A percentile compares a stretch with the other conserved stretches of the same genome.
Evolutionary conservation across 2,113 vertebrate species (phyloP).

Genomic region (Tympanuchus pallidicinctus): DNA sequence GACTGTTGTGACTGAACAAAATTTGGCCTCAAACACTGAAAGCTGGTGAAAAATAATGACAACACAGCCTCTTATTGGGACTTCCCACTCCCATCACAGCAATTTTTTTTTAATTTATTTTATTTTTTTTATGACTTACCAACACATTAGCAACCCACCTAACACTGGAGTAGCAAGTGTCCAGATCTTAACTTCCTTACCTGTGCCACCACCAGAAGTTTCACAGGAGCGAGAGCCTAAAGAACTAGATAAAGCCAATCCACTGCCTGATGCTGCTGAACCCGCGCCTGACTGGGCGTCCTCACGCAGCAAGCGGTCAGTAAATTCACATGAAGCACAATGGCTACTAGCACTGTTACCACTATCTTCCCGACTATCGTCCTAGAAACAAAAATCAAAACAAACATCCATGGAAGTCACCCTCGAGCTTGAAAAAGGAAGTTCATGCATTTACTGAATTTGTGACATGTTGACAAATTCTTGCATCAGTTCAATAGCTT

Average conservation of each 20-base stretch:
- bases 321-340: constrained; percentile 75
- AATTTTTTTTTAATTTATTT: neutral
- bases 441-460: neutral
- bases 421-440: neutral
- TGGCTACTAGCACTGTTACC: constrained; percentile 68
- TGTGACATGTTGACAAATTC: neutral
- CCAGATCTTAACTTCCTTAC: constrained; percentile 37
- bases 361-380: constrained; percentile 52
- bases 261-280: constrained; percentile 82
- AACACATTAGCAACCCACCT: neutral
- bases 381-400: constrained; percentile 67
- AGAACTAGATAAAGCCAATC: constrained; percentile 76
- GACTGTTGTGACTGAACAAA: neutral
- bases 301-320: constrained; percentile 67
- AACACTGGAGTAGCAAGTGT: neutral
- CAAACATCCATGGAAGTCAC: constrained; percentile 37
- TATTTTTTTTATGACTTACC: neutral
- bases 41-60: neutral
- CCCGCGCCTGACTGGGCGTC: constrained; percentile 76
- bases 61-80: neutral
- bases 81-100: neutral
- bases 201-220: constrained; percentile 79
- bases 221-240: constrained; percentile 71
- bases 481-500: neutral
- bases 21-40: neutral